Base-by-base conservation (phyloP, 2,888 invertebrate genomes). In the Ditula angustiorana region DNA sequence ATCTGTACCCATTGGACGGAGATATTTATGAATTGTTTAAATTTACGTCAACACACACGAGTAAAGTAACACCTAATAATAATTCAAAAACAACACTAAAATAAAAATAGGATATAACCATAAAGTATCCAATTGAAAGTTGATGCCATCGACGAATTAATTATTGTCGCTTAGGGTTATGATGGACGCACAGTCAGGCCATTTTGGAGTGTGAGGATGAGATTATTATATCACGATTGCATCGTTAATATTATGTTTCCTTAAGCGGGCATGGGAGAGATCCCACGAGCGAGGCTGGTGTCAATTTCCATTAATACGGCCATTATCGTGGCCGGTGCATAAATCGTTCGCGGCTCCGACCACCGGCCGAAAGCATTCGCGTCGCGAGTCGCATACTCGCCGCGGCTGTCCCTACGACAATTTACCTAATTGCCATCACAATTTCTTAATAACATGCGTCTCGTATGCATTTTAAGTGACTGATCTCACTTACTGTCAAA, bases 221-320 rank as follows among this genome's bases (percentile, higher is more conserved):
- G 80, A 85, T 88, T 86, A 87, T 88, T 85, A 87, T 77, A 82
- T 84, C 80, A 80, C 85, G 88, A 87, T 88, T 82, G 86, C 79
- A 77, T 75, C 77, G 82, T 86, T 87, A 86, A 89, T 88, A 90
- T 90, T 88, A 88, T 86, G 83, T 89, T 88, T 89, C 88, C 83
- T 83, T 83, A 85, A 80, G 81, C 78, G 81, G 81, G 73, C 78
- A 69, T 77, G 79, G 77, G 71, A 70, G 69, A 76, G 74, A 72
- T 81, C 83, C 79, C 82, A 82, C 82, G 75, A 78, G 74, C 75
- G 76, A 77, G 75, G 74, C 79, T 78, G 84, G 89, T 89, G 90
- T 91, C 88, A 87, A 87, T 89, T 89, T 89, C 86, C 89, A 89
- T 88, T 89, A 88, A 89, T 88, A 82, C 72, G 85, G 76, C 85